Percentiles rank a stretch among this genome's conserved stretches.
Conservation (phyloP, 2,113 vertebrate genomes). For the Anhinga anhinga region DNA sequence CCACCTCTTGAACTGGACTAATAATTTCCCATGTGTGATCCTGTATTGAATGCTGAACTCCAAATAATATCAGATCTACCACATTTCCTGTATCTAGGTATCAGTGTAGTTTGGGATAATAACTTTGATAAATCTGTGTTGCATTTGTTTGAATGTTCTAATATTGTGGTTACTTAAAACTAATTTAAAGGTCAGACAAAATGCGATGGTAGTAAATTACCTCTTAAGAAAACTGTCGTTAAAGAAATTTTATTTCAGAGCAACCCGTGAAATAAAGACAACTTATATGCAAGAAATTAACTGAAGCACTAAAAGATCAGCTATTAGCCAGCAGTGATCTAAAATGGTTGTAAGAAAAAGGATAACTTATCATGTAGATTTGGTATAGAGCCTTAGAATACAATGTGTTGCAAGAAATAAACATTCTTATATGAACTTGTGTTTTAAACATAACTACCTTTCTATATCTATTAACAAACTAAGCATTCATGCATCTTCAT, state of each 20-base stretch:
- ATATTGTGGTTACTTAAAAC: slow-evolving; percentile 11
- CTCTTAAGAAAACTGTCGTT: slow-evolving; percentile 1
- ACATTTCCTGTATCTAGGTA: not conserved
- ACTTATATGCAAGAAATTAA: not conserved
- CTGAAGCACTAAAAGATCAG: not conserved
- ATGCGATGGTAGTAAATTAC: slow-evolving; percentile 9
- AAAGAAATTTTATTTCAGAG: slow-evolving; percentile 14
- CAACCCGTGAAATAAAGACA: not conserved
- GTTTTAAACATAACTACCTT: not conserved
- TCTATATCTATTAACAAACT: not conserved
- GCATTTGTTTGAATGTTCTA: not conserved
- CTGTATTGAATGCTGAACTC: not conserved
- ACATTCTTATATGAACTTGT: not conserved
- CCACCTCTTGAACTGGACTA: not conserved
- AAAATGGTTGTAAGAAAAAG: not conserved
- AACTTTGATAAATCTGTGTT: not conserved
- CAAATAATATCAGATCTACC: not conserved
- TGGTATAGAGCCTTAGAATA: not conserved
- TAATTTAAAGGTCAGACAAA: slow-evolving; percentile 37
- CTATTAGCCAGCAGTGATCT: not conserved
- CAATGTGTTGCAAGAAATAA: not conserved
- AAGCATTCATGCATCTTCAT: not conserved
- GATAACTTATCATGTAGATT: not conserved
- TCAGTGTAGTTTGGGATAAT: not conserved
- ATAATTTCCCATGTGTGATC: not conserved